phyloP scores from a whole-genome alignment of 1,140 invertebrate species.

The Holcopasites calliopsidis region DNA sequence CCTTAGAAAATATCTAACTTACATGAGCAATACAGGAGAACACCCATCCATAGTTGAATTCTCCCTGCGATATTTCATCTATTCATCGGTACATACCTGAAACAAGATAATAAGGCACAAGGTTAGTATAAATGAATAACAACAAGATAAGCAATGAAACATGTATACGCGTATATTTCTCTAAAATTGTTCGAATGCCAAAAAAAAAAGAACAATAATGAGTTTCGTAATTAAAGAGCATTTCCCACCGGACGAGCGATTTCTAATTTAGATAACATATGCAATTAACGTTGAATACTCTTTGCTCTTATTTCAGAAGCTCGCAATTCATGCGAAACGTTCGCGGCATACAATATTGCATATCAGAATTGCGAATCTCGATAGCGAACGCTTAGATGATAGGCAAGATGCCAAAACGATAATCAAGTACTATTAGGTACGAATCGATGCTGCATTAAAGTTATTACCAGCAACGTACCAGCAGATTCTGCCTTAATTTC shows the following conservation, averaged over 20 bases:
- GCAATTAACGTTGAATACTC: neutral
- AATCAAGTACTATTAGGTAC: too few relatives aligned
- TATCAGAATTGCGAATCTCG: neutral
- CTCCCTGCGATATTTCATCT: neutral
- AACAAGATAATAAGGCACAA: constrained; percentile 38
- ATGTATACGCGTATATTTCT: neutral
- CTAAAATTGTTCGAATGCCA: neutral
- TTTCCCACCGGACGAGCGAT: neutral
- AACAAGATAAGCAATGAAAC: neutral
- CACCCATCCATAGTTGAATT: neutral
- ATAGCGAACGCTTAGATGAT: neutral
- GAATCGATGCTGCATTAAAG: too few relatives aligned
- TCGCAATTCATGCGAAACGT: neutral
- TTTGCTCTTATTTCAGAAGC: neutral
- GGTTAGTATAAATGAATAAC: neutral
- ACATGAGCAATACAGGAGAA: neutral
- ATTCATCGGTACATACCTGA: constrained; percentile 59
- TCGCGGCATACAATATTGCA: neutral
- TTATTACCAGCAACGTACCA: neutral
- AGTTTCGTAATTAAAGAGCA: too few relatives aligned
- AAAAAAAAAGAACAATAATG: too few relatives aligned
- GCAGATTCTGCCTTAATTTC: neutral
- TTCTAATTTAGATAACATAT: constrained; percentile 11
- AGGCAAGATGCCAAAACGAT: too few relatives aligned
- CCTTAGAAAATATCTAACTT: too few relatives aligned